Evolutionary conservation across 2,797 vertebrate genomes (phyloP).

Genomic region (Gymnoscopelus microlampas): DNA sequence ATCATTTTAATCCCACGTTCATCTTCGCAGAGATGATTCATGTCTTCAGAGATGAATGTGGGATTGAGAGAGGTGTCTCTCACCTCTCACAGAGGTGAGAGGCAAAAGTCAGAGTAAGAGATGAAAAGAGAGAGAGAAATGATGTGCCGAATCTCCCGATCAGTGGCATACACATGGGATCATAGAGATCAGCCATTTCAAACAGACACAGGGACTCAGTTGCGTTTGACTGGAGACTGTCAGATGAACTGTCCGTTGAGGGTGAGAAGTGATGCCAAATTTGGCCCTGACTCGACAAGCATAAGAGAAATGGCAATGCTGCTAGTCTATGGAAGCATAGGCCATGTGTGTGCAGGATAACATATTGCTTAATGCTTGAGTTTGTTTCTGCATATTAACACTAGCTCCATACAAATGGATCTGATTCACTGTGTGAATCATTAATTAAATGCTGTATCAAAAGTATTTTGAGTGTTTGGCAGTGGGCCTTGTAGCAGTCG

Average conservation of each 20-base stretch:
- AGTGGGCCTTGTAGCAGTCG: no score
- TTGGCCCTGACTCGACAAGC: slow-evolving; percentile 27
- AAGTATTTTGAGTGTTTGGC: no score
- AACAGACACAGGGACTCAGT: slow-evolving; percentile 74
- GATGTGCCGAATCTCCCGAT: slow-evolving; percentile 56
- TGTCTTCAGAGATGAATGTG: no score
- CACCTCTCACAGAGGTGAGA: background rate
- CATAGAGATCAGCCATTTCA: slow-evolving; percentile 82
- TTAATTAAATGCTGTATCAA: no score
- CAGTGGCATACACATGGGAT: slow-evolving; percentile 61
- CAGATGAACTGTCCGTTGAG: slow-evolving; percentile 35
- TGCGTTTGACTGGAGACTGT: slow-evolving; percentile 47
- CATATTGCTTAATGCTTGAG: no score
- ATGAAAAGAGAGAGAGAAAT: slow-evolving; percentile 33
- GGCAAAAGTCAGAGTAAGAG: slow-evolving; percentile 12
- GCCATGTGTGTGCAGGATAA: background rate
- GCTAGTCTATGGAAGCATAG: background rate
- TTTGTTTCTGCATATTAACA: no score
- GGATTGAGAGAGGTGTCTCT: slow-evolving; percentile 10
- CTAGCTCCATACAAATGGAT: no score
- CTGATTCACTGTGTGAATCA: no score
- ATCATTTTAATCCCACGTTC: slow-evolving; percentile 12
- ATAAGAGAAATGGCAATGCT: slow-evolving; percentile 18
- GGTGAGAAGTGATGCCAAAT: slow-evolving; percentile 30
- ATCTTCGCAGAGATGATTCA: background rate